These are phyloP conservation scores for Danio tinwini DNA, from an alignment of 2,797 vertebrate genomes.

Conservation along the genomic window DNA sequence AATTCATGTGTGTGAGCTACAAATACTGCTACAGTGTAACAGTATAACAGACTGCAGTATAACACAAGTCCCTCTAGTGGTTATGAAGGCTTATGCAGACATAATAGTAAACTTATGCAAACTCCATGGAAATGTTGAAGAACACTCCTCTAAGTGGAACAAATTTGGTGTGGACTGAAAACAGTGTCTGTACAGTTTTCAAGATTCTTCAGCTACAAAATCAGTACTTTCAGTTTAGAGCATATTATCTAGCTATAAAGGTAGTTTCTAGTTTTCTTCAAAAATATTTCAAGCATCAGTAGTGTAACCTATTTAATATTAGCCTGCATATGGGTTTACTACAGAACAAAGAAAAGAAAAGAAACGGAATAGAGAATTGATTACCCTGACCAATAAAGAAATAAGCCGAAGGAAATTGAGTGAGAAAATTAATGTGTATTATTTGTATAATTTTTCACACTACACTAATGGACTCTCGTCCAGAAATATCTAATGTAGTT, in stretches of 20 bases:
- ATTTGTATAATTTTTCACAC: too few species aligned
- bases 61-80: slow-evolving; percentile 29
- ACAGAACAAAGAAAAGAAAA: too few species aligned
- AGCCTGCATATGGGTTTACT: too few species aligned
- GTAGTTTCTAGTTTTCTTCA: too few species aligned
- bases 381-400: too few species aligned
- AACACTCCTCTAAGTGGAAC: neutral
- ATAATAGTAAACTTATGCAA: neutral
- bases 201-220: slow-evolving; percentile 3
- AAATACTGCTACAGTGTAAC: too few species aligned
- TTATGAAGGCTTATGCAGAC: neutral
- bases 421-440: too few species aligned
- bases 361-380: too few species aligned
- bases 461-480: neutral
- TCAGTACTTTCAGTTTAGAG: neutral
- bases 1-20: too few species aligned
- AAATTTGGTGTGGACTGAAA: neutral
- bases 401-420: too few species aligned
- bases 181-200: neutral
- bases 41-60: neutral
- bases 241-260: neutral
- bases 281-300: too few species aligned
- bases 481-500: slow-evolving; percentile 13
- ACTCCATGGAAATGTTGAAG: neutral
- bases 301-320: too few species aligned